Conservation (phyloP, 2,113 vertebrate genomes). For the Archocentrus centrarchus region DNA sequence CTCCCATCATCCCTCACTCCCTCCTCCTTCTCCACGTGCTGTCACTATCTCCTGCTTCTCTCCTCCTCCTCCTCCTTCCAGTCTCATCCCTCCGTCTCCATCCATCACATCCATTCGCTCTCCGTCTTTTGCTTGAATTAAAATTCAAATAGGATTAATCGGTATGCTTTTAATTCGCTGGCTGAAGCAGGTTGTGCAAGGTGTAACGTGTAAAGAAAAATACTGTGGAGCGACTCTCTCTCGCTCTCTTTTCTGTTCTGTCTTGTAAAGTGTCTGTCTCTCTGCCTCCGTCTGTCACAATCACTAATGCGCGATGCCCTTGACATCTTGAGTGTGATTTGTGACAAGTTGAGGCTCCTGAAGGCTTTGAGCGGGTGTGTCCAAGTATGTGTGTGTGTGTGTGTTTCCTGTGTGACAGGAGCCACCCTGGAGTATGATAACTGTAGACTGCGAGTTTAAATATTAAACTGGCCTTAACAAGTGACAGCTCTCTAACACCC, state of each 20-base stretch:
- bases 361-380: conserved; percentile 58
- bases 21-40: conserved; percentile 45
- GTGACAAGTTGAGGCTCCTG: conserved; percentile 71
- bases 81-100: conserved; percentile 53
- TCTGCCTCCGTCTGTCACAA: conserved; percentile 65
- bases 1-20: conserved; percentile 53
- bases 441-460: conserved; percentile 73
- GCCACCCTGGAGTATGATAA: conserved; percentile 66
- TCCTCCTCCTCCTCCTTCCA: conserved; percentile 45
- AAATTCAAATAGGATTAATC: conserved; percentile 67
- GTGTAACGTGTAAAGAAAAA: conserved; percentile 32
- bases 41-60: conserved; percentile 63
- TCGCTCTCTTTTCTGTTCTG: conserved; percentile 22
- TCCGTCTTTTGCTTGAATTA: conserved; percentile 39
- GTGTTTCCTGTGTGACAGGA: conserved; percentile 55
- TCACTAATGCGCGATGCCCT: conserved; percentile 71
- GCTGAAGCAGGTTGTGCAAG: conserved; percentile 37
- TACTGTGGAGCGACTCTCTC: conserved; percentile 4
- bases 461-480: conserved; percentile 77
- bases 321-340: conserved; percentile 78
- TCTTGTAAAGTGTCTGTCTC: conserved; percentile 42
- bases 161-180: conserved; percentile 21
- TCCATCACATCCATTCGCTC: conserved; percentile 39
- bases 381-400: conserved; percentile 18
- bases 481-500: conserved; percentile 70